Percentiles rank a stretch among this genome's conserved stretches.
phyloP scores from a whole-genome alignment of 2,113 vertebrate genomes.

The Cololabis saira region DNA sequence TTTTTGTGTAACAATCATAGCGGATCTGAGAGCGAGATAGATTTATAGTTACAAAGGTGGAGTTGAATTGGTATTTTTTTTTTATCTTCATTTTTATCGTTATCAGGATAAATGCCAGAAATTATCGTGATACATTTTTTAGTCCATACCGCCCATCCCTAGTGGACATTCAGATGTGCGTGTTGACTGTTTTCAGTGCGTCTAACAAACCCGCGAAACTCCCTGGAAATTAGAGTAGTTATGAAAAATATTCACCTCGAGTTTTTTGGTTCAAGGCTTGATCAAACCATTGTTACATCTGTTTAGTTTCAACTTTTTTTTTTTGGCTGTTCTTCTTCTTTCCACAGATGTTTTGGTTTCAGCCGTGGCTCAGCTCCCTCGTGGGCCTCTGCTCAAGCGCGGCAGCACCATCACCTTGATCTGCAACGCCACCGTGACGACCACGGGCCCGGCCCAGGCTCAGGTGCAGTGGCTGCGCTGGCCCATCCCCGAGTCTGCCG shows the following conservation, averaged over 20 bases:
- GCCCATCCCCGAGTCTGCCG: constrained; percentile 44
- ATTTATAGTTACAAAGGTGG: too few species aligned
- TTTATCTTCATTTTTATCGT: too few species aligned
- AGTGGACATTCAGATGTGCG: too few species aligned
- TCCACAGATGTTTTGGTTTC: constrained; percentile 81
- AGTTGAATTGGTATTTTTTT: too few species aligned
- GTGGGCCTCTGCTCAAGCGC: constrained; percentile 79
- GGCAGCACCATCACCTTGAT: constrained; percentile 85
- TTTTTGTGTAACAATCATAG: too few species aligned
- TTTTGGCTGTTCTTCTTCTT: not conserved
- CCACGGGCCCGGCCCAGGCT: constrained; percentile 75
- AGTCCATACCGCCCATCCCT: too few species aligned
- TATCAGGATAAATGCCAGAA: too few species aligned
- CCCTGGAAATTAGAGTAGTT: too few species aligned
- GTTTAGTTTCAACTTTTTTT: not conserved
- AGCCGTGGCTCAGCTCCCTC: constrained; percentile 74
- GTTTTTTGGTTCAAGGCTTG: not conserved
- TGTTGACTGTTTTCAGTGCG: too few species aligned
- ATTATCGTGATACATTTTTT: too few species aligned
- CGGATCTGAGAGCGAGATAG: too few species aligned
- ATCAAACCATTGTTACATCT: not conserved
- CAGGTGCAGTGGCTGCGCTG: constrained; percentile 85
- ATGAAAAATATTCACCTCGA: not conserved
- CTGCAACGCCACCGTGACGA: constrained; percentile 85
- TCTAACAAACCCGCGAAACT: too few species aligned